Conservation (phyloP, 2,888 invertebrate genomes). For the Gnatocerus cornutus region DNA sequence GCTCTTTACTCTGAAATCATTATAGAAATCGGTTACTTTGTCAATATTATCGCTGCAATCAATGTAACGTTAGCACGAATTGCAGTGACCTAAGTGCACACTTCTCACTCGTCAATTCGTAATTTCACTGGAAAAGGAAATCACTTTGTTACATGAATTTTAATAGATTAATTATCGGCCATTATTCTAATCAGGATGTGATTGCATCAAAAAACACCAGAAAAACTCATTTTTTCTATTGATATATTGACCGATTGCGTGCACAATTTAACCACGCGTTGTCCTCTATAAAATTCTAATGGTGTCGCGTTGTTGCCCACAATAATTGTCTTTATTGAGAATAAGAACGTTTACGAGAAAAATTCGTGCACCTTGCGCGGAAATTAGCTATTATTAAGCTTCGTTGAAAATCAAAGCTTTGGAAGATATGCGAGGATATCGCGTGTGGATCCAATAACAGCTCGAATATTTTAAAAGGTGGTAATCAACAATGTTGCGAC, state of each 20-base stretch:
- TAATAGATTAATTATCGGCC: constrained; percentile 41
- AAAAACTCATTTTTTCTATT: constrained; percentile 38
- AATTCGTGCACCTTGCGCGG: constrained; percentile 8
- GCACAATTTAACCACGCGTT: constrained; percentile 18
- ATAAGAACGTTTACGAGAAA: neutral
- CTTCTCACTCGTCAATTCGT: neutral
- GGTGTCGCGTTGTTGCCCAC: constrained; percentile 10
- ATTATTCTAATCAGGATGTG: constrained; percentile 31
- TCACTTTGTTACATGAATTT: constrained; percentile 43
- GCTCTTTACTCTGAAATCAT: neutral
- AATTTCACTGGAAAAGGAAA: constrained; percentile 29
- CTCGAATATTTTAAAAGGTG: constrained; percentile 34
- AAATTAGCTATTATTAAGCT: constrained; percentile 8
- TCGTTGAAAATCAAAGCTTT: constrained; percentile 6
- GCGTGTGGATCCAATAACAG: constrained; percentile 39
- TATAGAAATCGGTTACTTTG: neutral
- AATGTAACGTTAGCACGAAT: constrained; percentile 10
- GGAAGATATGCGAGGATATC: constrained; percentile 21
- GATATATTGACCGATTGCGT: constrained; percentile 43
- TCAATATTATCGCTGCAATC: constrained; percentile 2
- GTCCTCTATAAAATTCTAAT: constrained; percentile 27
- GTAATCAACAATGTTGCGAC: constrained; percentile 25
- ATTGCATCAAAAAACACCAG: constrained; percentile 36
- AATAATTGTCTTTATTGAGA: no score
- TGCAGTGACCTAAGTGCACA: neutral